Percentiles rank a stretch among this genome's conserved stretches.
These are phyloP conservation scores for Drosophila silvestris DNA, from an alignment of 2,888 invertebrate genomes.

Conservation along the genomic window DNA sequence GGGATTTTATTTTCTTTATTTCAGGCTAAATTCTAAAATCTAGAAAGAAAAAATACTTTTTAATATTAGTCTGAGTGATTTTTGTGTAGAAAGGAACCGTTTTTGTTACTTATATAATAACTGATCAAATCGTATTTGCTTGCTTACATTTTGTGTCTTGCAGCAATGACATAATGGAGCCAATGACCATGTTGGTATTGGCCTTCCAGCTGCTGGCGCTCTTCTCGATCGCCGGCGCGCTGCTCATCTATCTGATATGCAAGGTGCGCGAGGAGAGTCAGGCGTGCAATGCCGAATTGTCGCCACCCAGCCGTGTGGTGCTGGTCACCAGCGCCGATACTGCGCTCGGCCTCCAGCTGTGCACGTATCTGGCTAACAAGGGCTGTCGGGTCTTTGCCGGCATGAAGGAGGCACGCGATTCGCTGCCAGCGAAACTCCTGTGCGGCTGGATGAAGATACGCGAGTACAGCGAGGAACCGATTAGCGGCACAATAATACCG, in stretches of 20 bases:
- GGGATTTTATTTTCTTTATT: not conserved
- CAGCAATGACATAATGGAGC: conserved; percentile 89
- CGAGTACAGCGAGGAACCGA: conserved; percentile 85
- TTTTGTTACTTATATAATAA: not conserved
- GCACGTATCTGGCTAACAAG: conserved; percentile 89
- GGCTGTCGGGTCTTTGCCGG: conserved; percentile 93
- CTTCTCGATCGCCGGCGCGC: conserved; percentile 93
- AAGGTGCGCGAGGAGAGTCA: conserved; percentile 89
- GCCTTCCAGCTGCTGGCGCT: conserved; percentile 92
- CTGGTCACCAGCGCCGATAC: conserved; percentile 93
- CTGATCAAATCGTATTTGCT: not conserved
- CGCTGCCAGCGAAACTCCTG: conserved; percentile 88
- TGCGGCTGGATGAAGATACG: conserved; percentile 88
- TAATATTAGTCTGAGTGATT: not conserved
- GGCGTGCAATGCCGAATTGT: conserved; percentile 76
- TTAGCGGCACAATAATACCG: conserved; percentile 88
- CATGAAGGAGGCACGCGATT: conserved; percentile 87
- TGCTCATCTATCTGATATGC: conserved; percentile 91
- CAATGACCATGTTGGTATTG: conserved; percentile 92
- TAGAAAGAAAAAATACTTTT: not conserved
- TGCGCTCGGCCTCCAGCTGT: conserved; percentile 91
- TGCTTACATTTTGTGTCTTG: not conserved
- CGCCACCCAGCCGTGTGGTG: conserved; percentile 89
- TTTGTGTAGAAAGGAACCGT: not conserved
- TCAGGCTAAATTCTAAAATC: not conserved